Evolutionary conservation across 2,113 vertebrate species (phyloP), one percentile per base, ranked within the genome.

Genomic region (Urocynchramus pylzowi): DNA sequence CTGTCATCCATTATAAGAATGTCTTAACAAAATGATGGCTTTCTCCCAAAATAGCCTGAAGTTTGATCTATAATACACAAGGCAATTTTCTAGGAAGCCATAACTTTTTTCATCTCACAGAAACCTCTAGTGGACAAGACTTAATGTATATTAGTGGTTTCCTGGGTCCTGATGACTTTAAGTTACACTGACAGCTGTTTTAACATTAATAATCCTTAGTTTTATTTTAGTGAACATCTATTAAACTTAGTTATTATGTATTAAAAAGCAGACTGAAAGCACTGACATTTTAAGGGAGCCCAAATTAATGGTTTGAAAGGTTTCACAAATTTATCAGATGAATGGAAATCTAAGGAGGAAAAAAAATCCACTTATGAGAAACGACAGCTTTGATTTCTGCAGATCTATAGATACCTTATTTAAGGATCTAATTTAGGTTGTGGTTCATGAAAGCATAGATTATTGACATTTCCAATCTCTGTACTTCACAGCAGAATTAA

Each of bases 391-490:
- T 87, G 86, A 61, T 96, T 97, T 97, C 79, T 92, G 56, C 16
- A 95, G 45, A 85, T 96, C 91, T 87, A 91, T 80, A 96, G 95
- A 96, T 96, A 95, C 33, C 57, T 41, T 93, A 92, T 90, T 96
- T 96, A 97, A 95, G 69, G 89, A 88, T 96, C 96, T 94, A 91
- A 95, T 95, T 95, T 94, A 93, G 39, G 67, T 81, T 91, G 86
- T 94, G 70, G 49, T 77, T 95, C 14, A 27, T 81, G 73, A 93
- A 97, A 97, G 80, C 52, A 19, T 94, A 77, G 95, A 96, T 96
- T 97, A 97, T 91, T 97, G 95, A 93, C 93, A 89, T 97, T 97
- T 98, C 92, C 85, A 92, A 73, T 95, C 87, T 97, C 64, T 11
- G 17, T 39, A 89, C 85, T 96, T 87, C 75, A 87, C 64, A 84